Base-by-base conservation (phyloP, 1,140 invertebrate species). In the Araneus ventricosus region DNA sequence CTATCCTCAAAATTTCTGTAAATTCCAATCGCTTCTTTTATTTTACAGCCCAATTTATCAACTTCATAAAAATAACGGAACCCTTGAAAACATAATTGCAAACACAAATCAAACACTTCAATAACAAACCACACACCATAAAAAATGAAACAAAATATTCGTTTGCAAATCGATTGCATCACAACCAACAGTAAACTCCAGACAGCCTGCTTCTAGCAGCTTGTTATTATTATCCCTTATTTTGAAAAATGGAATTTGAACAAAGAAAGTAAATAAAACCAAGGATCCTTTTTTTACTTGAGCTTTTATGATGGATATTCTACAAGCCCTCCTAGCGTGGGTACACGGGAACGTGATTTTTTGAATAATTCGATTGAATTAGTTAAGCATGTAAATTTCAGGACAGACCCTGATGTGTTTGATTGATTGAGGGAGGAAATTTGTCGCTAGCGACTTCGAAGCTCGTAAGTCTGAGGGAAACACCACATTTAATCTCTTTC, bases 401-500 rank as follows among this genome's bases (percentile, higher is more conserved):
- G 80, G 24, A 45, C 39, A 45, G 80, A 45, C 8, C 80, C 45
- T 84, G 45, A 52, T 45, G n/a, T 84, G 39, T 84, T 41, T 84
- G 80, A 84, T 84, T 84, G 80, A 84, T 84, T 84, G n/a, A 41
- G 39, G 39, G 39, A 52, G 27, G 39, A 84, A 84, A 84, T 45
- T 84, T 84, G 80, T 84, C 80, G 39, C 80, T 84, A 27, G 80
- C 24, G 30, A 84, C 80, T 84, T 84, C 4, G 37, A 84, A 84
- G 80, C 80, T 52, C 45, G 45, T 84, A 41, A 84, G 80, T 84
- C 80, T 52, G 24, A 27, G 39, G 45, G n/a, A 84, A 84, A 75
- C 39, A 34, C 84, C 45, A 37, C 84, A 57, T 86, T 59, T 86
- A 86, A 86, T 86, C 84, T 61, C 57, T 61, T 86, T 61, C 45